Evolutionary conservation across 2,797 vertebrate genomes (phyloP), one percentile per base, ranked within the genome.

Genomic region (Erithacus rubecula): DNA sequence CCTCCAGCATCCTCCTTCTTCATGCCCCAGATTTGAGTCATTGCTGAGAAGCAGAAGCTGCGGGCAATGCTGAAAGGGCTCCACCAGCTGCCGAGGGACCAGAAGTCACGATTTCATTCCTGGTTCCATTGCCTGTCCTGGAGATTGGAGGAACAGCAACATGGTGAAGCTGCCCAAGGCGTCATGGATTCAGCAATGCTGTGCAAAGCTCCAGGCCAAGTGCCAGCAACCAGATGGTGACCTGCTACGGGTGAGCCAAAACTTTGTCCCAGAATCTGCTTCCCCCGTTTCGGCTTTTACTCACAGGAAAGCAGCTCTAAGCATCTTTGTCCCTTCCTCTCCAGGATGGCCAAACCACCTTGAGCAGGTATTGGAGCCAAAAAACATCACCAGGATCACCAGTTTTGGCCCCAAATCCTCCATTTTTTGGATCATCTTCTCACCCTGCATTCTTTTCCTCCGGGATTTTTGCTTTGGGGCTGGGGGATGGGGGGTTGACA

Each of bases 51-150:
- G 46, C 39, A 70, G 63, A 70, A 84, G 69, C 51, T 80, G 68
- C 1, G 1, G 62, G 39, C 0, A 0, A 44, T 74, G 68, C 56
- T 84, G 51, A 34, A 62, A 16, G 51, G 32, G 15, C 34, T 75
- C 14, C 0, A 0, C 20, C 0, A 0, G 11, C 23, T 20, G 19
- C 39, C 49, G 20, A 36, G 24, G 6, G 11, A 88, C 17, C 30
- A 79, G 68, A 39, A 80, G 20, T 75, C 30, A 3, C 0, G 0
- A 20, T 34, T 74, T 16, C 34, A 52, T 49, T 29, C 15, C 55
- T 0, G 0, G 5, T 19, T 84, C 43, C 6, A 10, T 29, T 0
- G 0, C 9, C 34, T 59, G 1, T 24, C 34, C 22, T 21, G 44
- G 34, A 32, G 19, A 7, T 15, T 83, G 60, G 55, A 74, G 43